Evolutionary conservation across 2,888 invertebrate species (phyloP).

Genomic region (Drosophila yooni): DNA sequence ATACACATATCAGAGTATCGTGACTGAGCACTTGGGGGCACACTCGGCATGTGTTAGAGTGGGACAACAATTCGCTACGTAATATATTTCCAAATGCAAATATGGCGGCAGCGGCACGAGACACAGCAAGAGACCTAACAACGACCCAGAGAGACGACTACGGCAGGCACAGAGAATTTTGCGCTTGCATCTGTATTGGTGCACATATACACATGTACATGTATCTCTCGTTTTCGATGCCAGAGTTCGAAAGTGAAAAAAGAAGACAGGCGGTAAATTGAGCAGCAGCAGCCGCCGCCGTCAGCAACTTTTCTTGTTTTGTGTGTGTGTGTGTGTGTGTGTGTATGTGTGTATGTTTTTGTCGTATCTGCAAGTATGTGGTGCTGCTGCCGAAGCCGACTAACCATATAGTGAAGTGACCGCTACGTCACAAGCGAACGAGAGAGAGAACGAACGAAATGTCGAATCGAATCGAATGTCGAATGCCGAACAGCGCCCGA

Average conservation of each 20-base stretch:
- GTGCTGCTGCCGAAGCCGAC: slow-evolving; percentile 29
- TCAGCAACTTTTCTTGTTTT: slow-evolving; percentile 28
- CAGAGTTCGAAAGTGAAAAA: slow-evolving; percentile 65
- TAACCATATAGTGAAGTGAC: slow-evolving; percentile 21
- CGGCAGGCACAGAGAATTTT: slow-evolving; percentile 10
- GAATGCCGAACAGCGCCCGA: slow-evolving; percentile 21
- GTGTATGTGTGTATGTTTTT: slow-evolving; percentile 5
- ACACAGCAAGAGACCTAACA: slow-evolving; percentile 40
- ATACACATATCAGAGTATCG: slow-evolving; percentile 23
- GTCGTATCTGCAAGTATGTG: slow-evolving; percentile 75
- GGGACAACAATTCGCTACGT: slow-evolving; percentile 69
- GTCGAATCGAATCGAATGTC: slow-evolving; percentile 27
- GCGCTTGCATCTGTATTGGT: slow-evolving; percentile 35
- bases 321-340: background rate
- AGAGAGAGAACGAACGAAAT: slow-evolving; percentile 9
- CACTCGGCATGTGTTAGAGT: slow-evolving; percentile 48
- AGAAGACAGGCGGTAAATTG: slow-evolving; percentile 50
- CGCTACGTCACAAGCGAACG: slow-evolving; percentile 47
- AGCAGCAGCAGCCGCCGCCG: slow-evolving; percentile 4
- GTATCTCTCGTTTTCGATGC: slow-evolving; percentile 45
- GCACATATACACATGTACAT: slow-evolving; percentile 11
- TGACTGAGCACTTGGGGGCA: slow-evolving; percentile 36
- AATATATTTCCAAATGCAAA: slow-evolving; percentile 74
- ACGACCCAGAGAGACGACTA: slow-evolving; percentile 28
- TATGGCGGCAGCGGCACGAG: slow-evolving; percentile 75